Percentiles rank a stretch among this genome's conserved stretches.
These are phyloP conservation scores for Notiomystis cincta DNA, from an alignment of 2,113 vertebrate species.

Conservation along the genomic window DNA sequence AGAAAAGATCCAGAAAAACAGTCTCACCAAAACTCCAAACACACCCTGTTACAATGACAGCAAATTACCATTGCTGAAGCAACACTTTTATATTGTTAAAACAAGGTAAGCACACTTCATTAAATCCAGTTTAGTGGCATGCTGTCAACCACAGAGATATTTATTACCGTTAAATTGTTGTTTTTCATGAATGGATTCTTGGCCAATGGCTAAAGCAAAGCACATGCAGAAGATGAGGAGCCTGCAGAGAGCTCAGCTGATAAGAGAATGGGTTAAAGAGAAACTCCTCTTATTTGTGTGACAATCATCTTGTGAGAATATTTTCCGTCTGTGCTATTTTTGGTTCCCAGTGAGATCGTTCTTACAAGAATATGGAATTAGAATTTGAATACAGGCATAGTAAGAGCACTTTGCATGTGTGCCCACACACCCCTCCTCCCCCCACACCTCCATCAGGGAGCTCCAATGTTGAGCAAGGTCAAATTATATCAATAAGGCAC, in stretches of 20 bases:
- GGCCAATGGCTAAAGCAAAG: conserved; percentile 6
- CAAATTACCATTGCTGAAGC: background rate
- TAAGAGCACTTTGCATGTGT: conserved; percentile 36
- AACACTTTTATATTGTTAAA: background rate
- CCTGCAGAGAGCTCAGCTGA: conserved; percentile 10
- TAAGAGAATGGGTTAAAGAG: conserved; percentile 60
- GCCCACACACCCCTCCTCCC: background rate
- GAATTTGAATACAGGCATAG: conserved; percentile 57
- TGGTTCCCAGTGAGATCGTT: conserved; percentile 47
- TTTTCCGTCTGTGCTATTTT: conserved; percentile 58
- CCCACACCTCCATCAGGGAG: background rate
- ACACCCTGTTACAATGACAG: background rate
- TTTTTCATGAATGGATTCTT: background rate
- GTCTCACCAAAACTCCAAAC: background rate
- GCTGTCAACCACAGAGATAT: background rate
- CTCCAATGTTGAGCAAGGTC: conserved; percentile 45
- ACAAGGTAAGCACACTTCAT: conserved; percentile 9
- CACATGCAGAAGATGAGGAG: background rate
- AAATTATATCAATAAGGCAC: conserved; percentile 49
- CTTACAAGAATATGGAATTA: conserved; percentile 49
- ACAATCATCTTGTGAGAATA: conserved; percentile 53
- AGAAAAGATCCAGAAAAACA: background rate
- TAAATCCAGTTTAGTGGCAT: conserved; percentile 3
- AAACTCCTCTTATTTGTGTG: conserved; percentile 49
- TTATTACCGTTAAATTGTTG: background rate